A percentile compares a stretch with the other conserved stretches of the same genome.
phyloP scores from a whole-genome alignment of 2,113 vertebrate genomes.

The Capricornis sumatraensis region DNA sequence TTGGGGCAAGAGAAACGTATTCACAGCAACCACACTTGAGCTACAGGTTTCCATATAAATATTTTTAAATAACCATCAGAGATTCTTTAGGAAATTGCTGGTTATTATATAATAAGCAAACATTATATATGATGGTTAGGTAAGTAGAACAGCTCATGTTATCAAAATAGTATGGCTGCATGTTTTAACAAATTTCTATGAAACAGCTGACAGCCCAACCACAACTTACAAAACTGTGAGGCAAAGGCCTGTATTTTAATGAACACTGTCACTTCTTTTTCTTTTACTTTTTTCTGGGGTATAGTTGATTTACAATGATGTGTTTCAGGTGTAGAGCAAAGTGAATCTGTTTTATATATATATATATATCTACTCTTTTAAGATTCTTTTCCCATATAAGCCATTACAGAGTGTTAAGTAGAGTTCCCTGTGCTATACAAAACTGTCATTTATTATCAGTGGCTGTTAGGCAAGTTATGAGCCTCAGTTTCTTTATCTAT shows the following conservation, averaged over 20 bases:
- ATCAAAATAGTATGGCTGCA: background rate
- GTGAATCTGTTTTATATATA: background rate
- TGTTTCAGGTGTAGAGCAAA: background rate
- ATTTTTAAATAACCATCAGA: background rate
- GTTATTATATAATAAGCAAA: background rate
- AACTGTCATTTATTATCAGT: background rate
- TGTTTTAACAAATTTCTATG: background rate
- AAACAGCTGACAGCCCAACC: background rate
- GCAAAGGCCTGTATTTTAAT: background rate
- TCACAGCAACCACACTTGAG: background rate
- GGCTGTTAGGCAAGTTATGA: background rate
- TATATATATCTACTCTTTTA: background rate
- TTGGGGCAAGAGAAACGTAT: background rate
- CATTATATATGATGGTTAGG: background rate
- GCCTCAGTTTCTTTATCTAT: background rate
- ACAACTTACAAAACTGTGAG: background rate
- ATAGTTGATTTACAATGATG: background rate
- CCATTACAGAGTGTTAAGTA: background rate
- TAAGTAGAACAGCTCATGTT: background rate
- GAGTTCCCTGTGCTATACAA: background rate
- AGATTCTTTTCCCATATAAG: background rate
- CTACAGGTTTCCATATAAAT: background rate
- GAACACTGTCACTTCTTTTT: background rate
- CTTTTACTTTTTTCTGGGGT: background rate
- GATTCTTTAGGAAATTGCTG: background rate